Evolutionary conservation across 2,888 invertebrate species (phyloP), one percentile per base, ranked within the genome.

Genomic region (Lithophane semibrunnea): DNA sequence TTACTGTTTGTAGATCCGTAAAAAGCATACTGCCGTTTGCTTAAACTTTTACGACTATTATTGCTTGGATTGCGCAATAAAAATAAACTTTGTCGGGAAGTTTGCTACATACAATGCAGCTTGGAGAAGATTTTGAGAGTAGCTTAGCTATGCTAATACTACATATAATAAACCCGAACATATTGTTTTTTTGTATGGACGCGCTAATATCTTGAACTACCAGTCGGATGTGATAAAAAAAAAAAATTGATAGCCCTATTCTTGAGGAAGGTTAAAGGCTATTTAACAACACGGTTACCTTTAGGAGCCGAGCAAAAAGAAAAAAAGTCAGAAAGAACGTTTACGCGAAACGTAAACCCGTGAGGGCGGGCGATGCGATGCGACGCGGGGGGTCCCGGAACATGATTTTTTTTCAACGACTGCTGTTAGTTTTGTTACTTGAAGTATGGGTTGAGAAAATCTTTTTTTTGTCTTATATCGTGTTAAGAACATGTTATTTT

Each of bases 1-100:
- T 24, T 65, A 69, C 60, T 47, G 47, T 49, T 63, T 56, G 13
- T 65, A 54, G 60, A 65, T 71, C 52, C 58, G 70, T 75, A 82
- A 82, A 75, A 76, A 61, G 24, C 67, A 67, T 58, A 47, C 64
- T 71, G 37, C 12, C 29, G 18, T 67, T 82, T 73, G 42, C 56
- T 75, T 65, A 66, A 69, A 83, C 49, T 77, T 77, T 69, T 69
- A 71, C 69, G 73, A 52, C 71, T 74, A 70, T 73, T 76, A 49
- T 70, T 70, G 47, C 29, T 64, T 37, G 60, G 60, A 86, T 74
- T 72, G 77, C 56, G 65, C 68, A 71, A 52, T 85, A 86, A 86
- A 85, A 86, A 71, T 67, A 77, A 83, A 85, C 56, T 75, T 79
- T 66, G 52, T 54, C 13, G 21, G n/a, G 18, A 77, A 77, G 64